Percentiles rank a stretch among this genome's conserved stretches.
These are phyloP conservation scores for Epinotia brunnichana DNA, from an alignment of 2,888 invertebrate species.

Conservation along the genomic window DNA sequence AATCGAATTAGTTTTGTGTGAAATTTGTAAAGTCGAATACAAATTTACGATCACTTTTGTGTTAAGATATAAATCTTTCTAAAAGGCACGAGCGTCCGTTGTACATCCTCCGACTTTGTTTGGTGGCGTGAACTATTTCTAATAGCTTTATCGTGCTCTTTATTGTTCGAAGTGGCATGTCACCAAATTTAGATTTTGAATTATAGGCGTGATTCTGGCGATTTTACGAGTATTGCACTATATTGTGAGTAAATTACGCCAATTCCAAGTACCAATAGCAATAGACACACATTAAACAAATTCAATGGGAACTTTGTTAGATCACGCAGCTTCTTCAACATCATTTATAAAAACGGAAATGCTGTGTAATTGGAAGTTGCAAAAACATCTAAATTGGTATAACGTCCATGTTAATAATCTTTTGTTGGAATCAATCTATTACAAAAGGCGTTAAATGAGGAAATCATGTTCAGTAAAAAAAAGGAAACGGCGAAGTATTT, in stretches of 20 bases:
- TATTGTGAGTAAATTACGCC: conserved; percentile 22
- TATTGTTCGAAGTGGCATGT: conserved; percentile 61
- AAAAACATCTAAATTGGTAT: conserved; percentile 52
- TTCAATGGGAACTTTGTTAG: conserved; percentile 11
- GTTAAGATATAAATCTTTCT: conserved; percentile 74
- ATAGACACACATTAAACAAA: conserved; percentile 5
- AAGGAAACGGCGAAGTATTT: conserved; percentile 15
- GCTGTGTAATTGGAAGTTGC: conserved; percentile 25
- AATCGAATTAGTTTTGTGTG: conserved; percentile 62
- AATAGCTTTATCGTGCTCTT: conserved; percentile 54
- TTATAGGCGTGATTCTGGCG: conserved; percentile 51
- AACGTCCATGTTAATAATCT: conserved; percentile 58
- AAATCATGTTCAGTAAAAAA: conserved; percentile 48
- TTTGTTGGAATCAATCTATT: conserved; percentile 61
- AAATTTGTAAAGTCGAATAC: conserved; percentile 69
- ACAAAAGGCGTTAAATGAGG: conserved; percentile 67
- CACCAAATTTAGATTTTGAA: conserved; percentile 54
- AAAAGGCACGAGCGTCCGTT: conserved; percentile 70
- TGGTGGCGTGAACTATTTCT: conserved; percentile 69
- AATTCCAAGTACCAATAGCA: conserved; percentile 29
- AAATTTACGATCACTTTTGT: conserved; percentile 75
- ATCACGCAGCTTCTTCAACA: conserved; percentile 4
- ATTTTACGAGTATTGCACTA: conserved; percentile 44
- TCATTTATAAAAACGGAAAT: conserved; percentile 17
- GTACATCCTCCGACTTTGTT: conserved; percentile 47